These are phyloP conservation scores for Mellivora capensis DNA, from an alignment of 2,113 vertebrate species.

Conservation along the genomic window DNA sequence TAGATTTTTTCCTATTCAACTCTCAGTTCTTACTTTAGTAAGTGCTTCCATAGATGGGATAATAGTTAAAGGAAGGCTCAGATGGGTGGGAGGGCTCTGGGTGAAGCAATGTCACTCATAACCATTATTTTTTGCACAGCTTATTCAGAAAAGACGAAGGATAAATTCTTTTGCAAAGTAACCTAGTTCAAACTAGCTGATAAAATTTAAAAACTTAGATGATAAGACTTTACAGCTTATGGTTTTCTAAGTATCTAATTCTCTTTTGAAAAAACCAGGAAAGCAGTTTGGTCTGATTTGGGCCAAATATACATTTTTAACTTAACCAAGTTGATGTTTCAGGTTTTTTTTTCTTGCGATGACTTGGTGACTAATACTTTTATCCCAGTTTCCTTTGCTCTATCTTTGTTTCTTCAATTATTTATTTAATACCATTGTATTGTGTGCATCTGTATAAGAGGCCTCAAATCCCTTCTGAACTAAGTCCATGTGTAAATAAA, in stretches of 20 bases:
- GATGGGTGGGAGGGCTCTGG: not conserved
- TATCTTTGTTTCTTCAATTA: constrained; percentile 42
- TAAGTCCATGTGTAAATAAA: constrained; percentile 44
- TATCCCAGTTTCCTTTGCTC: not conserved
- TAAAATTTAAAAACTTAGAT: not conserved
- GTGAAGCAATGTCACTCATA: no score
- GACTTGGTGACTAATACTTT: not conserved
- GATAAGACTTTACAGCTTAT: not conserved
- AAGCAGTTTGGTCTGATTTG: not conserved
- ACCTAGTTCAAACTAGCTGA: not conserved
- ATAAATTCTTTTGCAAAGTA: not conserved
- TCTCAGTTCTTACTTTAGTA: not conserved
- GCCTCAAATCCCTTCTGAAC: constrained; percentile 45
- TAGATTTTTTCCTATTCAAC: not conserved
- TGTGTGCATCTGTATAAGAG: constrained; percentile 17
- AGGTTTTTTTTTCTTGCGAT: not conserved
- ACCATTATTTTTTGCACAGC: not conserved
- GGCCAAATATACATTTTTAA: not conserved
- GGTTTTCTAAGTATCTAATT: constrained; percentile 12
- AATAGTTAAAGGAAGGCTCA: not conserved
- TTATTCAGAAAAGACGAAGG: not conserved
- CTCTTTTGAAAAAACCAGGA: constrained; percentile 3
- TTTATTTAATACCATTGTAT: constrained; percentile 30
- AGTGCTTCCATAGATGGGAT: not conserved
- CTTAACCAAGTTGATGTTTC: not conserved